These are phyloP conservation scores for Scrobipalpa costella DNA, from an alignment of 2,888 invertebrate genomes.

Conservation along the genomic window DNA sequence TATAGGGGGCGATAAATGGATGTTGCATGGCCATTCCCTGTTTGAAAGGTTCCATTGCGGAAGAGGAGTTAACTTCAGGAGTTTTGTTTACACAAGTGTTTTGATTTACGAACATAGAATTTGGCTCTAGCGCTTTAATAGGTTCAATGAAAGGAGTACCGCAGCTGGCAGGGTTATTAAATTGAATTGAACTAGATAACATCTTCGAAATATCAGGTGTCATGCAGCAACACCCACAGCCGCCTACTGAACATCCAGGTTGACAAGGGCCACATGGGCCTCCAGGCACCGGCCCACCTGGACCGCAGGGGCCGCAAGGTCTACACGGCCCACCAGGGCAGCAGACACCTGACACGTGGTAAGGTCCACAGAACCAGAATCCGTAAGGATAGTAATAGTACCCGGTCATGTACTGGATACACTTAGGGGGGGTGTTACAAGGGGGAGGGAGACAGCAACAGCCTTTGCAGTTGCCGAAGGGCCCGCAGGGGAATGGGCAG, in stretches of 20 bases:
- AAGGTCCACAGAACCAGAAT: conserved; percentile 69
- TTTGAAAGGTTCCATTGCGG: no score
- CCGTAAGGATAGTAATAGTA: conserved; percentile 72
- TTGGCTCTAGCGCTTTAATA: not conserved
- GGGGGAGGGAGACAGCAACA: conserved; percentile 61
- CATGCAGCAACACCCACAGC: conserved; percentile 8
- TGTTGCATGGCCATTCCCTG: no score
- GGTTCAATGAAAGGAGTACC: not conserved
- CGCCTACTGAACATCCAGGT: not conserved
- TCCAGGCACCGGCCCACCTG: not conserved
- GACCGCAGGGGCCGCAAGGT: conserved; percentile 19
- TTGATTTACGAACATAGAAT: no score
- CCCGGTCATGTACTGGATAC: conserved; percentile 66
- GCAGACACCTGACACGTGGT: conserved; percentile 59
- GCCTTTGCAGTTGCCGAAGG: conserved; percentile 47
- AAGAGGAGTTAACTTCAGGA: no score
- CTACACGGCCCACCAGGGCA: conserved; percentile 37
- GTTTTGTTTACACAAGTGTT: no score
- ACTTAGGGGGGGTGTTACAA: conserved; percentile 57
- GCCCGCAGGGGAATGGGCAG: conserved; percentile 41
- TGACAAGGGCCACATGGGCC: not conserved
- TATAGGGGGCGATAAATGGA: no score
- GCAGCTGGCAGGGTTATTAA: not conserved
- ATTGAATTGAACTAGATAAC: no score
- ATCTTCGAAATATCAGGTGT: not conserved